A percentile compares a stretch with the other conserved stretches of the same genome.
These are phyloP conservation scores for human DNA, from an alignment of 2,113 vertebrate species.

Conservation along the genomic window DNA sequence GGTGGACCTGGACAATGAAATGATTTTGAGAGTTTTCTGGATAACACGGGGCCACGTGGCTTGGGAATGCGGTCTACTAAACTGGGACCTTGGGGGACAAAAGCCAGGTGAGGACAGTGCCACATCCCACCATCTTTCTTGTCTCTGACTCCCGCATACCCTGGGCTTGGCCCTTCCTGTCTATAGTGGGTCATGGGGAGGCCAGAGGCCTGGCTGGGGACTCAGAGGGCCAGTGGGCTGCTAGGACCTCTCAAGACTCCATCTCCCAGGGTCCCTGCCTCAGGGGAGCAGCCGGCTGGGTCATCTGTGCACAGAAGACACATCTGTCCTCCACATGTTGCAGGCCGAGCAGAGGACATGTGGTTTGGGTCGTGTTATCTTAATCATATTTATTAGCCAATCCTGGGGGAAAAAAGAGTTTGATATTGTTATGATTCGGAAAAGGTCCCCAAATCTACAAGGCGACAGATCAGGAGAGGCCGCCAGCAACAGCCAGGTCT, in stretches of 20 bases:
- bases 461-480: slow-evolving; percentile 71
- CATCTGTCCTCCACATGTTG: slow-evolving; percentile 96
- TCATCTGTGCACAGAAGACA: slow-evolving; percentile 83
- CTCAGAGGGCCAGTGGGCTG: not conserved
- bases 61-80: not conserved
- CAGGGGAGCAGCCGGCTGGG: slow-evolving; percentile 83
- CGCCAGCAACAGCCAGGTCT: slow-evolving; percentile 62
- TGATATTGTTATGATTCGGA: slow-evolving; percentile 65
- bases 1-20: not conserved
- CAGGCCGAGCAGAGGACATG: slow-evolving; percentile 84
- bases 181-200: slow-evolving; percentile 46
- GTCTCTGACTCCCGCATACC: not conserved
- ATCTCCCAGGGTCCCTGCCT: slow-evolving; percentile 72
- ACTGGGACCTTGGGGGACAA: not conserved
- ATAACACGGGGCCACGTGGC: not conserved
- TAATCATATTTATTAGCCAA: slow-evolving; percentile 96
- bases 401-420: slow-evolving; percentile 71
- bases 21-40: not conserved
- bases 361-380: slow-evolving; percentile 92
- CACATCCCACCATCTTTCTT: not conserved
- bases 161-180: slow-evolving; percentile 15
- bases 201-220: slow-evolving; percentile 38
- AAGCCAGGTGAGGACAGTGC: not conserved
- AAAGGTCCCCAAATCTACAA: slow-evolving; percentile 76
- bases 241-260: not conserved